Conservation (phyloP, 2,888 invertebrate species). For the Trichogramma dendrolimi region DNA sequence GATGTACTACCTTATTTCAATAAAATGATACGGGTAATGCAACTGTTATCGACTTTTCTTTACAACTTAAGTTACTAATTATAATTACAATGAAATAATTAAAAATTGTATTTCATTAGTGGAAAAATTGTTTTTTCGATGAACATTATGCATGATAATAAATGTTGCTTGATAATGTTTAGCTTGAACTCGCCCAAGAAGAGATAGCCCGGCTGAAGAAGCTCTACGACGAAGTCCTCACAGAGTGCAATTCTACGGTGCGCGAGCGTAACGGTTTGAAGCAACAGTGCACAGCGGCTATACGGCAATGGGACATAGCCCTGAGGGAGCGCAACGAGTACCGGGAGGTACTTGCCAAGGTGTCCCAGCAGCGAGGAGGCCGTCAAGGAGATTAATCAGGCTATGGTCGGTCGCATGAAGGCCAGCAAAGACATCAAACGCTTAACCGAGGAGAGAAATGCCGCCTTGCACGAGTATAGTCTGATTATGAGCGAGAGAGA, state of each 20-base stretch:
- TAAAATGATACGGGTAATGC: no score
- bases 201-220: conserved; percentile 72
- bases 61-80: no score
- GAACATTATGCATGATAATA: neutral
- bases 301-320: conserved; percentile 73
- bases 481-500: conserved; percentile 75
- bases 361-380: conserved; percentile 77
- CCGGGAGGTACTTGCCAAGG: conserved; percentile 69
- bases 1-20: no score
- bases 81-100: no score
- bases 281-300: conserved; percentile 81
- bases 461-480: conserved; percentile 80
- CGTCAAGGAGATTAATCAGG: conserved; percentile 71
- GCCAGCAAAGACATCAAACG: conserved; percentile 80
- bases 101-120: no score
- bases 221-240: conserved; percentile 72
- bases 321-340: conserved; percentile 74
- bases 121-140: neutral
- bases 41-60: no score
- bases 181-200: conserved; percentile 71
- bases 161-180: neutral
- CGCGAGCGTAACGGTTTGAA: conserved; percentile 81
- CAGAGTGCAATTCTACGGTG: conserved; percentile 70
- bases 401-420: conserved; percentile 69
- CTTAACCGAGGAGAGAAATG: conserved; percentile 84